Base-by-base conservation (phyloP, 1,140 invertebrate species). In the Stratiolaelaps scimitus region DNA sequence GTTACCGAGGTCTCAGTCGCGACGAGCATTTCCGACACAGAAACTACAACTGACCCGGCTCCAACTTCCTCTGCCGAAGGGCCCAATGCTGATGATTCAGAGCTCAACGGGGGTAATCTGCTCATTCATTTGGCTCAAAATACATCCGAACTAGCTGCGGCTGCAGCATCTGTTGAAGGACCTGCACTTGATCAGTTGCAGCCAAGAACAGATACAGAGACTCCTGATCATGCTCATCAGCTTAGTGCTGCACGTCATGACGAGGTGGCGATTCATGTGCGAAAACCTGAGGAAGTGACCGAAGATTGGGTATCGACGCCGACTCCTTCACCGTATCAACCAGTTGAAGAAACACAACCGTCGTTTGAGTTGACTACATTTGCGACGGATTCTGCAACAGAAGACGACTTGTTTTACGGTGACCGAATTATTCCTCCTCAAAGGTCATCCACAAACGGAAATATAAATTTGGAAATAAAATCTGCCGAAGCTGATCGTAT, bases 1-100 rank as follows among this genome's bases (percentile, higher is more conserved):
- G 34, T 10, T 15, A 26, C 53, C 23, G 23, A 60, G 53, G 23
- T 60, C 53, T 60, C 23, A 4, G 53, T 60, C 17, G 53, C 53
- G 2, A 60, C 53, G 1, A 60, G 53, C 23, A 60, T 60, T 34
- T 29, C 15, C 26, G 53, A 15, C 15, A 34, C 34, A 1, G 53
- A 60, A 26, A 60, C 26, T 5, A 60, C 53, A 26, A 23, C 53
- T 20, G 23, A 29, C 13, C 13, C 15, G 20, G 2, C 17, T 60
- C 15, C 53, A 15, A 23, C 53, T 26, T 15, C 23, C 2, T 23
- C 20, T 26, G 13, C 53, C 23, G 53, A 60, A 34, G 15, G 26
- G 2, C 15, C 26, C 23, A 26, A 17, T 1, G 53, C 15, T 26
- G 2, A 17, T 34, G 53, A 19, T 10, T 34, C 10, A 1, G 6